Evolutionary conservation across 2,113 vertebrate species (phyloP), one percentile per base, ranked within the genome.

Genomic region (Callaeas wilsoni): DNA sequence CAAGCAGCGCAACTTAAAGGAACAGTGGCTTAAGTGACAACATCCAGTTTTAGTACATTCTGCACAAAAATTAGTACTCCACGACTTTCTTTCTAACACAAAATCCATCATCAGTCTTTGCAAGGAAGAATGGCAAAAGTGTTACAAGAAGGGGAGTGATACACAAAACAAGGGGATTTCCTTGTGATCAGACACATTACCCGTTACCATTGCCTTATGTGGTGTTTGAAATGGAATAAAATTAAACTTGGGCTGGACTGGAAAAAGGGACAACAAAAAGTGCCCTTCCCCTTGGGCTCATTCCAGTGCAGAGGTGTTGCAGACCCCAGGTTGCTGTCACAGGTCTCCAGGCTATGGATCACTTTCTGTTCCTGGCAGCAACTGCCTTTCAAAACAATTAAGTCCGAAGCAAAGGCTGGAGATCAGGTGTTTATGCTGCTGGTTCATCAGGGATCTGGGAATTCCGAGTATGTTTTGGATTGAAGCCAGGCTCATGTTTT

Each of bases 1-100:
- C 96, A 95, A 91, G 91, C 84, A 87, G 91, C 0, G 0, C 57
- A 87, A 90, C 81, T 95, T 96, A 97, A 96, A 96, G 95, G 82
- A 95, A 84, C 85, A 91, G 91, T 70, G 87, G 64, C 63, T 32
- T 33, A 89, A 84, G 46, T 75, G 74, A 62, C 74, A 93, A 68
- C 64, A 91, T 53, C n/a, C 59, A 81, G 44, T 69, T 84, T 90
- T 47, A 62, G 39, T 80, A n/a, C n/a, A 35, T 59, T 32, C 30
- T 39, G 46, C 3, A 7, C 53, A 79, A 89, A 94, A 96, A 74
- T 35, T 57, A 87, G 65, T 76, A 29, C 9, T 83, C 74, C 65
- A 57, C 49, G 16, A 16, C 69, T 82, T 65, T 82, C 15, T 50
- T 92, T 93, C 60, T 78, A 52, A 44, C 1, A 1, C 29, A 83